phyloP scores from a whole-genome alignment of 2,888 invertebrate genomes.

The Nomada goodeniana region DNA sequence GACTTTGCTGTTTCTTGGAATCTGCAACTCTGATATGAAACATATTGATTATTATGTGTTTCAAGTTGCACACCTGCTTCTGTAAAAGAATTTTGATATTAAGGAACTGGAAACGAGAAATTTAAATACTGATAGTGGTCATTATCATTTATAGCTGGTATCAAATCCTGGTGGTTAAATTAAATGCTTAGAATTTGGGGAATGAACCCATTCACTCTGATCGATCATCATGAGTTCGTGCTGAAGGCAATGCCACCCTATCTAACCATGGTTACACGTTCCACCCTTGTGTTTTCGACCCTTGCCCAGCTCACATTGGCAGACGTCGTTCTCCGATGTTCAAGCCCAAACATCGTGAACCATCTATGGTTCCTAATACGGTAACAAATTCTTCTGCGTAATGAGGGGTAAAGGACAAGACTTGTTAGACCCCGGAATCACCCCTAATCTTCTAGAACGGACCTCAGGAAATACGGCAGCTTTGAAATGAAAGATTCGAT shows the following conservation, averaged over 20 bases:
- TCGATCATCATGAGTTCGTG: constrained; percentile 37
- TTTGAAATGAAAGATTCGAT: too few species aligned
- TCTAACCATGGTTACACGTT: constrained; percentile 32
- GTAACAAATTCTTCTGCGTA: constrained; percentile 19
- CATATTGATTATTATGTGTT: too few species aligned
- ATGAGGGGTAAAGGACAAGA: not conserved
- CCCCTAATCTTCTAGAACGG: too few species aligned
- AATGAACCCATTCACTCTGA: constrained; percentile 35
- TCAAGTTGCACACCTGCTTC: too few species aligned
- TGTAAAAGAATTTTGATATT: too few species aligned
- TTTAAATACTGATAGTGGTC: too few species aligned
- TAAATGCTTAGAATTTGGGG: constrained; percentile 40
- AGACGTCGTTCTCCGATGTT: constrained; percentile 17
- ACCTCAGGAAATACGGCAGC: too few species aligned
- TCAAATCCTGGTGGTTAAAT: constrained; percentile 4
- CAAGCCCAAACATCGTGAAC: constrained; percentile 9
- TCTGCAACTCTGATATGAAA: too few species aligned
- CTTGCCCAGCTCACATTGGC: constrained; percentile 16
- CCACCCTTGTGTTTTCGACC: constrained; percentile 19
- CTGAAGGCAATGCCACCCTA: constrained; percentile 15
- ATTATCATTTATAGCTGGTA: too few species aligned
- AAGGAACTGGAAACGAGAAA: too few species aligned
- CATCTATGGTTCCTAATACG: constrained; percentile 13
- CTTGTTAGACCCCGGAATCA: too few species aligned
- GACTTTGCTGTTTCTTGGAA: too few species aligned